Base-by-base conservation (phyloP, 2,888 invertebrate genomes). In the Diarsia dahlii region DNA sequence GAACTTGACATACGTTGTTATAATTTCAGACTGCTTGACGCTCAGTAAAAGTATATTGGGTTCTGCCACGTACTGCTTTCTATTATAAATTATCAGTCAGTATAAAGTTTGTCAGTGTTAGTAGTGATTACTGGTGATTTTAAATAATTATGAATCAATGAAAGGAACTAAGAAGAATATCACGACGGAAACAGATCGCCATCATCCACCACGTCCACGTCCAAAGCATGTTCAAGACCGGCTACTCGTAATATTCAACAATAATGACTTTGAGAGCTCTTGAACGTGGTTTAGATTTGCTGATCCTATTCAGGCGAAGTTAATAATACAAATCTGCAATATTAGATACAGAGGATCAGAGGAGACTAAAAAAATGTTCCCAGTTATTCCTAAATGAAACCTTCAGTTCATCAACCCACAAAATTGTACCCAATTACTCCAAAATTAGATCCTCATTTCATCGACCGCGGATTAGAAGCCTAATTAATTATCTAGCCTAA, bases 401-500 rank as follows among this genome's bases (percentile, higher is more conserved):
- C 46, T 52, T n/a, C 10, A 72, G 56, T 50, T n/a, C 18, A 72
- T 69, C 56, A n/a, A 69, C n/a, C 70, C 18, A 2, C 8, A 23
- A 58, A 46, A 28, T 60, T 8, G 10, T 46, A 15, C 15, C 20
- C 18, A 46, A 20, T 60, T 46, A n/a, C n/a, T 18, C 6, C 12
- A 4, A 70, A 34, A 45, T 45, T 0, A 8, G n/a, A 34, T 46
- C 46, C 45, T n/a, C 6, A 72, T 72, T 50, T 28, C 18, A 72
- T 69, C 70, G n/a, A 69, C 18, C 70, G 13, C 8, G 23, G 50
- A 62, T 23, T 34, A 63, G 52, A 28, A 63, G 13, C 15, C 46
- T 18, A 54, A 60, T 60, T 60, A 34, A 3, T 52, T 34, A 45
- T 15, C 39, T 28, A 50, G 15, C 28, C 39, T 74, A 50, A 50